A percentile compares a stretch with the other conserved stretches of the same genome.
Conservation (phyloP, 2,797 vertebrate species). For the Cuculus canorus region DNA sequence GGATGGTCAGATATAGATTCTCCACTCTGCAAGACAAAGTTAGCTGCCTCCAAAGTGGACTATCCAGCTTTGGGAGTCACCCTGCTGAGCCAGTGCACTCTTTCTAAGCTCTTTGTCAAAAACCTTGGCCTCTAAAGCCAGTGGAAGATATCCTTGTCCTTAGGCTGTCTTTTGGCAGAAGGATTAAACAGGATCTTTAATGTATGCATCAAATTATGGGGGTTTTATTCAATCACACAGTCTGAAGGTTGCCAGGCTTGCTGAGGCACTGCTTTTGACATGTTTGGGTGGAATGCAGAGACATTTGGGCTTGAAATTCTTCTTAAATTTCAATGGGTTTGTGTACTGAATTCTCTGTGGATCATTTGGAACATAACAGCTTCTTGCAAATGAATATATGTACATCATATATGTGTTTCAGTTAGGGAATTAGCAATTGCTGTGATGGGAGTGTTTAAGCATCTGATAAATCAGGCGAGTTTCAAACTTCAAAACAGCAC, state of each 20-base stretch:
- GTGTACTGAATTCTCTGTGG: neutral
- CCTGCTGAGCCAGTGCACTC: neutral
- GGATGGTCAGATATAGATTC: neutral
- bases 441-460: neutral
- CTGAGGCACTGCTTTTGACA: neutral
- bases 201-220: neutral
- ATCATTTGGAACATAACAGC: neutral
- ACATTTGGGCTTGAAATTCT: neutral
- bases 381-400: neutral
- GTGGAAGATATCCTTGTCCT: neutral
- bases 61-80: neutral
- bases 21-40: neutral
- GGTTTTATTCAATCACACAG: neutral
- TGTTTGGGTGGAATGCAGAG: neutral
- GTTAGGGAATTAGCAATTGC: neutral
- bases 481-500: constrained; percentile 8
- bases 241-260: neutral
- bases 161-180: neutral
- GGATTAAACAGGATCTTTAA: neutral
- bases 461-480: neutral
- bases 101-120: neutral
- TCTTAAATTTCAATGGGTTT: neutral
- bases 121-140: neutral
- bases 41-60: neutral
- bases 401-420: neutral